A percentile compares a stretch with the other conserved stretches of the same genome.
phyloP scores from a whole-genome alignment of 1,140 invertebrate genomes.

The Meloidogyne floridensis region DNA sequence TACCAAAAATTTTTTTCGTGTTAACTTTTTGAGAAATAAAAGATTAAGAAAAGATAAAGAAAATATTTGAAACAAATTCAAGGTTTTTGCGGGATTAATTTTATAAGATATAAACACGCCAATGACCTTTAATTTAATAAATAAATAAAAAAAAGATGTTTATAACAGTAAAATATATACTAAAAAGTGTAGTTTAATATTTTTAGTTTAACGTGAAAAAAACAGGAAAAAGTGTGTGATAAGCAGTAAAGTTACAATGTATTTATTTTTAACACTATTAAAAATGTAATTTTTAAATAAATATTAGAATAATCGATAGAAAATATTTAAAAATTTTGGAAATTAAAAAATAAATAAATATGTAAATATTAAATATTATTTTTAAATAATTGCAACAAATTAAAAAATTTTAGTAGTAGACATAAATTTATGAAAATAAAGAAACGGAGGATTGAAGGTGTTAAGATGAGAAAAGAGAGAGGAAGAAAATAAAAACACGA shows the following conservation, averaged over 20 bases:
- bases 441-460: neutral
- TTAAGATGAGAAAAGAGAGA: neutral
- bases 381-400: neutral
- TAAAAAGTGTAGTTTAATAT: neutral
- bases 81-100: too few relatives aligned
- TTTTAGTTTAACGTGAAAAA: neutral
- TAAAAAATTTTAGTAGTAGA: neutral
- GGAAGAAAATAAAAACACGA: too few relatives aligned
- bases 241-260: neutral
- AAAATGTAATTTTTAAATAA: too few relatives aligned
- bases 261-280: too few relatives aligned
- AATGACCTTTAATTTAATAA: too few relatives aligned
- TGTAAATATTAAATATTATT: neutral
- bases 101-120: too few relatives aligned
- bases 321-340: neutral
- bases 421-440: neutral
- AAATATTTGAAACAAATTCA: too few relatives aligned
- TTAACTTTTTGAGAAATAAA: too few relatives aligned
- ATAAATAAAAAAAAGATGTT: neutral
- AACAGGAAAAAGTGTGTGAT: neutral
- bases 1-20: too few relatives aligned
- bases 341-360: neutral
- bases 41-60: too few relatives aligned
- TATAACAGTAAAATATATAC: neutral
- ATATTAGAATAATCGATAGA: too few relatives aligned